A percentile compares a stretch with the other conserved stretches of the same genome.
These are phyloP conservation scores for Cotesia vestalis DNA, from an alignment of 1,140 invertebrate genomes.

Conservation along the genomic window DNA sequence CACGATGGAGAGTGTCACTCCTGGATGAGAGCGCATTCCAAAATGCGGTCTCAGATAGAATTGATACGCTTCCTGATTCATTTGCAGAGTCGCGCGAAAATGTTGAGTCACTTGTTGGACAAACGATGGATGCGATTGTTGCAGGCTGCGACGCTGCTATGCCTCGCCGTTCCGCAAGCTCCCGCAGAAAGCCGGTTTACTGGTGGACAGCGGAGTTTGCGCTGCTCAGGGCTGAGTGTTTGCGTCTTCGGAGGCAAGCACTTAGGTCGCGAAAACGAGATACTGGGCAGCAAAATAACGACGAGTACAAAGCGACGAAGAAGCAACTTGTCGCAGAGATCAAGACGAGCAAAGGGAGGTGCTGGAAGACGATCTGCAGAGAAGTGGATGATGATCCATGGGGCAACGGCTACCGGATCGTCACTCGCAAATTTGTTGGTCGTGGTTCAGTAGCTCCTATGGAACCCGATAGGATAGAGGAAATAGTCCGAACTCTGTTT, in stretches of 20 bases:
- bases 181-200: constrained; percentile 35
- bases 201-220: constrained; percentile 53
- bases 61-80: not conserved
- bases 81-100: not conserved
- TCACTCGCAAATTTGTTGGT: no score
- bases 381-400: no score
- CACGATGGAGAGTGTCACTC: not conserved
- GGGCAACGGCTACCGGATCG: no score
- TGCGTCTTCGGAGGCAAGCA: constrained; percentile 26
- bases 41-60: constrained; percentile 19
- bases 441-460: no score
- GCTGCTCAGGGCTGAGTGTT: constrained; percentile 40
- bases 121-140: not conserved
- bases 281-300: not conserved
- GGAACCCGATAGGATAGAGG: not conserved
- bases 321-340: no score
- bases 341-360: no score
- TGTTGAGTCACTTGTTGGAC: constrained; percentile 3
- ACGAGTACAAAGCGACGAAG: constrained; percentile 29
- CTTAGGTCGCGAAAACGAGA: not conserved
- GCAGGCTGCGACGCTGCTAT: not conserved
- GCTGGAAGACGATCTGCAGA: no score
- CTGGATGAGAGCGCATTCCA: constrained; percentile 32
- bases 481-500: constrained; percentile 7
- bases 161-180: not conserved